These are phyloP conservation scores for Papilio glaucus DNA, from an alignment of 1,140 invertebrate genomes.

Conservation along the genomic window DNA sequence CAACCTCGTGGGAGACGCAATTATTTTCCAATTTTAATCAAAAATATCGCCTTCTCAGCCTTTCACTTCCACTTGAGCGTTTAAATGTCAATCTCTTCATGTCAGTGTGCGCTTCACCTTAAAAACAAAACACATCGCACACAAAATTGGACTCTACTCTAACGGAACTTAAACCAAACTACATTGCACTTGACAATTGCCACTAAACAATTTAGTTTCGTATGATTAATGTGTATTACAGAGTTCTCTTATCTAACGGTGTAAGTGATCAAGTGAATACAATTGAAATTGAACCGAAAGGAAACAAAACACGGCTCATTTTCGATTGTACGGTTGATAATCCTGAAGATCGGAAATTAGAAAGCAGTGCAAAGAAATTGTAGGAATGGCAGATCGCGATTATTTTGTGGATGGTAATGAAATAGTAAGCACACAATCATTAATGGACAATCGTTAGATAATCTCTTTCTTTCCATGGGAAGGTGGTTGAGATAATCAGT, in stretches of 20 bases:
- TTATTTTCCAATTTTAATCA: slow-evolving; percentile 82
- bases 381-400: slow-evolving; percentile 67
- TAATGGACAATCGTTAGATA: slow-evolving; percentile 33
- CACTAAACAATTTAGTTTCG: slow-evolving; percentile 64
- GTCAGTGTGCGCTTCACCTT: slow-evolving; percentile 56
- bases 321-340: slow-evolving; percentile 44
- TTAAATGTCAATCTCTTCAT: slow-evolving; percentile 79
- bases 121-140: slow-evolving; percentile 45
- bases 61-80: slow-evolving; percentile 80
- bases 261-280: slow-evolving; percentile 32
- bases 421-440: slow-evolving; percentile 30
- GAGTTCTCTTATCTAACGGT: slow-evolving; percentile 23
- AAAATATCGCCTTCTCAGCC: slow-evolving; percentile 73
- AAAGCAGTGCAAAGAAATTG: slow-evolving; percentile 71
- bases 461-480: slow-evolving; percentile 30
- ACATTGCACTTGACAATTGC: slow-evolving; percentile 36
- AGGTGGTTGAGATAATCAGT: slow-evolving; percentile 21
- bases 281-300: slow-evolving; percentile 48
- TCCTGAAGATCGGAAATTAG: slow-evolving; percentile 59
- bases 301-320: slow-evolving; percentile 36
- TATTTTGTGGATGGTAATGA: slow-evolving; percentile 43
- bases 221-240: slow-evolving; percentile 67
- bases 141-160: slow-evolving; percentile 41
- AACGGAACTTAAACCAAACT: slow-evolving; percentile 37
- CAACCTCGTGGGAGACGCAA: slow-evolving; percentile 78